Percentiles rank a stretch among this genome's conserved stretches.
Conservation (phyloP, 1,140 invertebrate species). For the Habropoda laboriosa region DNA sequence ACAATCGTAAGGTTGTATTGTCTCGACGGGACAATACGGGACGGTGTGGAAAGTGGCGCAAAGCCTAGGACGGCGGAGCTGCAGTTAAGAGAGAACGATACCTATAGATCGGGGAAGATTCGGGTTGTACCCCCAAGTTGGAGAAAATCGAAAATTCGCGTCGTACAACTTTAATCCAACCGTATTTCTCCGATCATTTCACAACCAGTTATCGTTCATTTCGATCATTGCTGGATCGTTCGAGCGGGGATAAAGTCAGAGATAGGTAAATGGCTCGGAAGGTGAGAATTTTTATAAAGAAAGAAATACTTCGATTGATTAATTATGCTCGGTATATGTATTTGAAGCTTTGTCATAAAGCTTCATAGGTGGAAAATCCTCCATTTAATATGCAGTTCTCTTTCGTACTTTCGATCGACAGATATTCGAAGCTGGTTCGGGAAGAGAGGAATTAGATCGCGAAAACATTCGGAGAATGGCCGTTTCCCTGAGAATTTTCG, state of each 20-base stretch:
- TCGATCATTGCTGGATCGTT: neutral
- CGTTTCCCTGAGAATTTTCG: neutral
- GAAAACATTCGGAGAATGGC: too few species aligned
- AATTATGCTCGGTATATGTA: too few species aligned
- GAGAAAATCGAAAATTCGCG: neutral
- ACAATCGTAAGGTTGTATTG: neutral
- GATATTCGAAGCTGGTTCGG: too few species aligned
- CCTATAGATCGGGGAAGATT: neutral
- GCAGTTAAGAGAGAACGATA: conserved; percentile 1
- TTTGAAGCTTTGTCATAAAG: too few species aligned
- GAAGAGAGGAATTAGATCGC: too few species aligned
- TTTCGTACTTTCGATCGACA: too few species aligned
- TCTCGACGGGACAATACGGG: neutral
- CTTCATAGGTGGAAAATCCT: too few species aligned
- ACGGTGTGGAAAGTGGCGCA: neutral
- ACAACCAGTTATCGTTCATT: neutral
- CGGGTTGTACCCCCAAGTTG: too few species aligned
- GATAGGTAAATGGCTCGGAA: neutral
- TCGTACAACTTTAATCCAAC: neutral
- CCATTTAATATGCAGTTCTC: too few species aligned
- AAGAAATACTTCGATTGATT: too few species aligned
- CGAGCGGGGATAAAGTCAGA: neutral
- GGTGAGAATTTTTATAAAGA: neutral
- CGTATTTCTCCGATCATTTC: neutral
- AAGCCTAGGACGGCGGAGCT: too few species aligned